Conservation (phyloP, 2,113 vertebrate genomes). For the Silurus glanis region DNA sequence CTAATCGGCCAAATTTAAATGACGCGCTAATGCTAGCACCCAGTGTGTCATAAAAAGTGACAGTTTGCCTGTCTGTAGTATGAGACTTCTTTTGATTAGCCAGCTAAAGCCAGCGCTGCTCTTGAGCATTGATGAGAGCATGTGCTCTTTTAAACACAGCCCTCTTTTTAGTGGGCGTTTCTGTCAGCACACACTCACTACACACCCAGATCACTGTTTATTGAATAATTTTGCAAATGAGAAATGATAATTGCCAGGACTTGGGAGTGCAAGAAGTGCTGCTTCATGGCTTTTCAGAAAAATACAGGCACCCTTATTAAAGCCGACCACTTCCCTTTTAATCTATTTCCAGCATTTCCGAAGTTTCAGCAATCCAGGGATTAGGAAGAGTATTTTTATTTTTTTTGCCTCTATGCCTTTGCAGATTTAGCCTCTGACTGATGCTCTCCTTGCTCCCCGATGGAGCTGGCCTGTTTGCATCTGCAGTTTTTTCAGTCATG, state of each 20-base stretch:
- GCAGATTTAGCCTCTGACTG: constrained; percentile 65
- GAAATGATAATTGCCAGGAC: constrained; percentile 77
- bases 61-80: constrained; percentile 61
- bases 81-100: constrained; percentile 72
- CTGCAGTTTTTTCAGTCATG: constrained; percentile 70
- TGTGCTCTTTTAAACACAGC: constrained; percentile 35
- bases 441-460: constrained; percentile 34
- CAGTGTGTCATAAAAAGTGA: constrained; percentile 6
- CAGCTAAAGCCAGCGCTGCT: constrained; percentile 1
- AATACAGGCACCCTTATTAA: constrained; percentile 74
- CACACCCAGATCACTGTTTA: constrained; percentile 72
- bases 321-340: constrained; percentile 72
- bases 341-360: constrained; percentile 80
- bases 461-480: constrained; percentile 61
- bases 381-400: constrained; percentile 61
- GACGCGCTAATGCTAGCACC: constrained; percentile 1
- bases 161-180: constrained; percentile 59
- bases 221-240: constrained; percentile 78
- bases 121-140: constrained; percentile 7
- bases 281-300: constrained; percentile 76
- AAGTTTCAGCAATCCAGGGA: constrained; percentile 79
- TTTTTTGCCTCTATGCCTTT: constrained; percentile 60
- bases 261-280: constrained; percentile 76
- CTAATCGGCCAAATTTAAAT: constrained; percentile 35
- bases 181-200: constrained; percentile 71